Conservation (phyloP, 2,113 vertebrate genomes). For the Vidua macroura region DNA sequence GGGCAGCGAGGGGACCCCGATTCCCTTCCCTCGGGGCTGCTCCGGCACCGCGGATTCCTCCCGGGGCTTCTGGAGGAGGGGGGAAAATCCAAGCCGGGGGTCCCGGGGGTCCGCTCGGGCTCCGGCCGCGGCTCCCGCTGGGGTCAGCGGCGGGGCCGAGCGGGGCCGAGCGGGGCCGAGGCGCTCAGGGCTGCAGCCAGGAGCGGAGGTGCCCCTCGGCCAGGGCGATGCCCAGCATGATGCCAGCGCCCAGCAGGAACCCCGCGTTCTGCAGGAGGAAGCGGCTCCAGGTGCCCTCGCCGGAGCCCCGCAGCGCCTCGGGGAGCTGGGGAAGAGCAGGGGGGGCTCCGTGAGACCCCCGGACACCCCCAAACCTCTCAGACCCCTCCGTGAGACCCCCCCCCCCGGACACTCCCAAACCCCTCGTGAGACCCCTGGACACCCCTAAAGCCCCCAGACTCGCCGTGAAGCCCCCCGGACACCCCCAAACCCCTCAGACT, state of each 20-base stretch:
- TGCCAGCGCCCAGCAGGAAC: conserved; percentile 72
- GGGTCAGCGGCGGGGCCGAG: too few relatives aligned
- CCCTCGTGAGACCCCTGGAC: too few relatives aligned
- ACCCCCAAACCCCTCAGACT: too few relatives aligned
- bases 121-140: too few relatives aligned
- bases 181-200: conserved; percentile 24
- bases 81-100: too few relatives aligned
- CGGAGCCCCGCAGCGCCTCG: conserved; percentile 41
- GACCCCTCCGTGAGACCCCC: too few relatives aligned
- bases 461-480: too few relatives aligned
- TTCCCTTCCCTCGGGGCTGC: neutral
- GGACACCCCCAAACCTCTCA: too few relatives aligned
- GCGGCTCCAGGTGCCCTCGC: conserved; percentile 6
- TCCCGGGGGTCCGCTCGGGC: too few relatives aligned
- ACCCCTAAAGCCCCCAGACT: too few relatives aligned
- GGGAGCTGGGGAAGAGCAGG: conserved; percentile 70
- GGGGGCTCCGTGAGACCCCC: neutral
- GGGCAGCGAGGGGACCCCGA: neutral
- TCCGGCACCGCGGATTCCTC: neutral
- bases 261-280: conserved; percentile 76
- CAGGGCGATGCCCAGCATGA: conserved; percentile 81
- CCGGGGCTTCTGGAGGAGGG: neutral
- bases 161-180: too few relatives aligned
- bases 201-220: conserved; percentile 74
- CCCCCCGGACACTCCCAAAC: too few relatives aligned